Base-by-base conservation (phyloP, 2,888 invertebrate genomes). In the Metallyticus violacea region DNA sequence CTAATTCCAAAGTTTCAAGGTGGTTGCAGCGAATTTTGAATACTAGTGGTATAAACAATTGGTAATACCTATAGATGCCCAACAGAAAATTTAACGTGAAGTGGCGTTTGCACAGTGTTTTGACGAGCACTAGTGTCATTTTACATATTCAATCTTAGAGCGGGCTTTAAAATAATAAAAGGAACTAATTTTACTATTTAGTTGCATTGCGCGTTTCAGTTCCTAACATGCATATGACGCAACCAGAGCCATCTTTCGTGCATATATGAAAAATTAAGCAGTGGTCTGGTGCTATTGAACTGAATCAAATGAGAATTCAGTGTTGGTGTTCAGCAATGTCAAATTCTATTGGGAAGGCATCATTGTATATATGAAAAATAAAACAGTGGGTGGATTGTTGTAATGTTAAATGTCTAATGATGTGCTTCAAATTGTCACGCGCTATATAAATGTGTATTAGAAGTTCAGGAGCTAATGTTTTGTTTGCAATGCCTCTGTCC, bases 231-330 rank as follows among this genome's bases (percentile, higher is more conserved):
- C 3, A 9, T 62, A 22, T 62, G 40, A 62, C 40, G 40, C 40
- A 62, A 62, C 40, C 22, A 62, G 83, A 77, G 83, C 83, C 83
- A 83, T 83, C 83, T 83, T 83, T 83, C 83, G 83, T 77, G 77
- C 83, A 28, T 83, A 28, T 28, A 77, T n/a, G 77, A 77, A 25
- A 62, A 27, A 83, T 82, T 26, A 26, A 26, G 82, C 62, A 77
- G 83, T 62, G 40, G 15, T 62, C 77, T 22, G 62, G 83, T 83
- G 83, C 83, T 77, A 28, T 77, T 77, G 83, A 77, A 62, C 76
- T 83, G 83, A 30, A 30, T 30, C 30, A 27, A 81, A 81, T 30
- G 26, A 30, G n/a, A n/a, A 81, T 9, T 81, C 7, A 5, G 30
- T 29, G 29, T 81, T 30, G 6, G 78, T 26, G 25, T n/a, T 78